Conservation (phyloP, 1,140 invertebrate genomes). For the Pseudomyrmex flavicornis region DNA sequence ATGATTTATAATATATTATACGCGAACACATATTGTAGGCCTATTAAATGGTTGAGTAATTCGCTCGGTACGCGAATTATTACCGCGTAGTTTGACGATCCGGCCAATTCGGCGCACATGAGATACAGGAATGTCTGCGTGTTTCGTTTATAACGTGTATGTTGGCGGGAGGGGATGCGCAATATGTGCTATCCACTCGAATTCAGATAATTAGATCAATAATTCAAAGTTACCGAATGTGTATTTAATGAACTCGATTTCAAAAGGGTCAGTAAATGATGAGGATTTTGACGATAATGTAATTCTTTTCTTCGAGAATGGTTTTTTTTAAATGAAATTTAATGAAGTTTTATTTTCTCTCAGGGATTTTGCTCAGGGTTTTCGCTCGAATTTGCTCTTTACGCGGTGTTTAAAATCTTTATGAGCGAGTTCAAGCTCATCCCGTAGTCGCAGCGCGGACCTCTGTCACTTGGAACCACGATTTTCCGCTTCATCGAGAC, state of each 20-base stretch:
- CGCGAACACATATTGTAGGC: background rate
- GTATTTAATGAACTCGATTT: background rate
- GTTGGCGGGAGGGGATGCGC: background rate
- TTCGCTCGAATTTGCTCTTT: background rate
- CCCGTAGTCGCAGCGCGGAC: background rate
- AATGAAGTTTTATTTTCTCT: conserved; percentile 3
- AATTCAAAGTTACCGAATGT: background rate
- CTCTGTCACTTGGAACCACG: conserved; percentile 9
- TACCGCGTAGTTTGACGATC: conserved; percentile 4
- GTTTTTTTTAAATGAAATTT: background rate
- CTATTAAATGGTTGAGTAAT: conserved; percentile 12
- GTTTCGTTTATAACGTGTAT: conserved; percentile 23
- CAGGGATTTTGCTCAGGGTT: too few species aligned
- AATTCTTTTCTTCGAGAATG: too few species aligned
- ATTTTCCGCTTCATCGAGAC: conserved; percentile 52
- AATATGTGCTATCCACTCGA: background rate
- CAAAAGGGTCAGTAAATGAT: background rate
- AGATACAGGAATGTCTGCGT: conserved; percentile 32
- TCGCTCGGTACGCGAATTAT: conserved; percentile 1
- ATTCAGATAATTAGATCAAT: conserved; percentile 30
- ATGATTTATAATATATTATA: background rate
- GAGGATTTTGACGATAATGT: background rate
- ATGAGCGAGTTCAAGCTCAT: background rate
- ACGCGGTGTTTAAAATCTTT: conserved; percentile 16
- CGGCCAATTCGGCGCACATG: conserved; percentile 20